A percentile compares a stretch with the other conserved stretches of the same genome.
phyloP scores from a whole-genome alignment of 2,113 vertebrate species.

The Hypocryptadius cinnamomeus region DNA sequence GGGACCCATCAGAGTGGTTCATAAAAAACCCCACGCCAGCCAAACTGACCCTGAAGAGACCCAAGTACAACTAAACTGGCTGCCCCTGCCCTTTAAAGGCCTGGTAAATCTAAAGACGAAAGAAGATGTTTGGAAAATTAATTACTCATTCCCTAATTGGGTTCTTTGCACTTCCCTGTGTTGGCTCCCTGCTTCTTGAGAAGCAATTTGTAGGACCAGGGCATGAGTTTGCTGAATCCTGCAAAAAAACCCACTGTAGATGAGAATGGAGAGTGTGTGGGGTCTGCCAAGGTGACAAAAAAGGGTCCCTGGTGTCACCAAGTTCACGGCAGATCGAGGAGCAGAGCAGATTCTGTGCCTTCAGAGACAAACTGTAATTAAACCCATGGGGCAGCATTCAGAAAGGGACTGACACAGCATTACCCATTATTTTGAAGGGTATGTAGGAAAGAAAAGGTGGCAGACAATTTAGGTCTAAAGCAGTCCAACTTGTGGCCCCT shows the following conservation, averaged over 20 bases:
- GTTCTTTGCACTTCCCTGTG: neutral
- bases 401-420: neutral
- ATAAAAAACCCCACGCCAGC: fast-evolving
- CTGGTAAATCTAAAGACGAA: neutral
- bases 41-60: neutral
- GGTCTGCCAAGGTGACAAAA: neutral
- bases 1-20: neutral
- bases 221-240: neutral
- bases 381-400: fast-evolving
- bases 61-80: neutral
- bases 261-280: neutral
- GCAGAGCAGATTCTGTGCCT: neutral
- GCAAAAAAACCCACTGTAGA: neutral
- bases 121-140: neutral
- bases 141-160: neutral
- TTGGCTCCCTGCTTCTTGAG: neutral
- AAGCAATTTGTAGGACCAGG: neutral
- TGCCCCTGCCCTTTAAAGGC: neutral
- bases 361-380: neutral
- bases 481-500: neutral
- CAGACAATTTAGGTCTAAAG: neutral
- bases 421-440: neutral
- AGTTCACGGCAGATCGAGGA: neutral
- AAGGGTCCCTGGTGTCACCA: neutral
- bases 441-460: neutral